Base-by-base conservation (phyloP, 2,888 invertebrate genomes). In the Mythimna vitellina region DNA sequence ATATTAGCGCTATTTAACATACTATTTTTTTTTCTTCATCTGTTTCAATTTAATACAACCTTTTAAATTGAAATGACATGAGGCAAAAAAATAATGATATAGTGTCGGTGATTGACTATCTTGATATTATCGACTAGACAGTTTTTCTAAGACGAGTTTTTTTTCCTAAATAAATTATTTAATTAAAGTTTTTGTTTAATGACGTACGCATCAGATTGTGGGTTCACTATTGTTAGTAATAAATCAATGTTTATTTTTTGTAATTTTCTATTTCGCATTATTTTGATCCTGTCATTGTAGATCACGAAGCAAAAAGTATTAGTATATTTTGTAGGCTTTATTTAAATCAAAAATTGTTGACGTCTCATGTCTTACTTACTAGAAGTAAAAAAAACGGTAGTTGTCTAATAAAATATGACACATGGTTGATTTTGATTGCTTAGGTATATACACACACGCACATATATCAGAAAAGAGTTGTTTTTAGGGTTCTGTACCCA, bases 111-210 rank as follows among this genome's bases (percentile, higher is more conserved):
- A 63, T 66, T 63, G 72, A 54, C 56, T 54, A 12, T 22, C 46
- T 35, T 32, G 10, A 32, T 65, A 25, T 38, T 49, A 49, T 29
- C 17, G 51, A 29, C 7, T 49, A 49, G 20, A 51, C 32, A 54
- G 51, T 57, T 67, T 35, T 70, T 75, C 32, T 54, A 32, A 32
- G 53, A 35, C 57, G 53, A 12, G 14, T 20, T 29, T 29, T 12
- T 46, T 46, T 64, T 66, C 25, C 17, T 14, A 20, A 25, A 29
- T 38, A 6, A 14, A n/a, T 12, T 35, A 32, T 25, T 56, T 56
- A 57, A 42, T 57, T 60, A 32, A 22, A 49, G 32, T 81, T 82
- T 81, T 81, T 82, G 62, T 32, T 14, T 9, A 67, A 42, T 76
- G 73, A 81, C 71, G 73, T 58, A 46, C 29, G 25, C 10, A 64